These are phyloP conservation scores for Chrysochloris asiatica DNA, from an alignment of 2,113 vertebrate species.

Conservation along the genomic window DNA sequence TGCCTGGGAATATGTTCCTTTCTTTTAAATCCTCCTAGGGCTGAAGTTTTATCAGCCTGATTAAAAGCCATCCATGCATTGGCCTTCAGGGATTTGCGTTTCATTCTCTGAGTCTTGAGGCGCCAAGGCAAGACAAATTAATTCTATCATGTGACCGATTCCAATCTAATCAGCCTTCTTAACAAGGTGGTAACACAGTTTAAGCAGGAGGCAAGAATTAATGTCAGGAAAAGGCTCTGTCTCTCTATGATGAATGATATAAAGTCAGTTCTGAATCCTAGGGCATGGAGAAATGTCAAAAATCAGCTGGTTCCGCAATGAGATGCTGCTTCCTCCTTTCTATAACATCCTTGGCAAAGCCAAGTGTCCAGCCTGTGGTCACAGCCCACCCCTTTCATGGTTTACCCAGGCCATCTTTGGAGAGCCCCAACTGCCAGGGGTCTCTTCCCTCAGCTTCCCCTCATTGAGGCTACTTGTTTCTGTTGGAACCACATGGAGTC, in stretches of 20 bases:
- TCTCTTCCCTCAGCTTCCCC: neutral
- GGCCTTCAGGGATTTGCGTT: constrained; percentile 29
- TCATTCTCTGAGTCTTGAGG: neutral
- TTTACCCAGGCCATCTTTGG: neutral
- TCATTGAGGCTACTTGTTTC: neutral
- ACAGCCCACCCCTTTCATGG: too few species aligned
- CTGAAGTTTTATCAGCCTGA: neutral
- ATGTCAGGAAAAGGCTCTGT: neutral
- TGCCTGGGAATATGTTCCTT: neutral
- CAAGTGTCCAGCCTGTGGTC: too few species aligned
- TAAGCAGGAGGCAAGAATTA: constrained; percentile 40
- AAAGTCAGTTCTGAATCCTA: neutral
- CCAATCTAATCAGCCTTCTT: constrained; percentile 63
- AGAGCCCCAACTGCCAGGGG: neutral
- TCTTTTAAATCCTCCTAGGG: constrained; percentile 5
- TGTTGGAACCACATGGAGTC: neutral
- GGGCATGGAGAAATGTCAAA: neutral
- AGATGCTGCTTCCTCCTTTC: too few species aligned
- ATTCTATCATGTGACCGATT: neutral
- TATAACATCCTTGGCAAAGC: rapidly evolving
- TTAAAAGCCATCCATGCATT: constrained; percentile 39
- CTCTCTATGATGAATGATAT: neutral
- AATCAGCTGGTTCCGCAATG: neutral
- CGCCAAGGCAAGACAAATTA: constrained; percentile 51
- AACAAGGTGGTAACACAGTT: neutral